Percentiles rank a stretch among this genome's conserved stretches.
Evolutionary conservation across 2,797 vertebrate species (phyloP).

Genomic region (Heteromormyrus szaboi): DNA sequence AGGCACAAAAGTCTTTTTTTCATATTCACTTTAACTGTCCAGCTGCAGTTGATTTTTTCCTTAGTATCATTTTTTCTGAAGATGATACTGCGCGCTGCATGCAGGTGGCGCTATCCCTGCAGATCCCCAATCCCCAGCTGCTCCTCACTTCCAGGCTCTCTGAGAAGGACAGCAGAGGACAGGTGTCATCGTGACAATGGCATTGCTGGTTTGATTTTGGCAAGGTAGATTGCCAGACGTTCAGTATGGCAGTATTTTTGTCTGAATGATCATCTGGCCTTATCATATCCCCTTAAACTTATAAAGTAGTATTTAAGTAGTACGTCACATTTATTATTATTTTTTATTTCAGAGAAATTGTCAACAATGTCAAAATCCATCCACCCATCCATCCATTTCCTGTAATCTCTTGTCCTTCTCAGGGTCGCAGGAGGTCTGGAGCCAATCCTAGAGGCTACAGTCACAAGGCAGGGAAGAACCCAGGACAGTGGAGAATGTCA

Average conservation of each 20-base stretch:
- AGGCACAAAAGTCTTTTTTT: background rate
- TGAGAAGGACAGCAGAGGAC: background rate
- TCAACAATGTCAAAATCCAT: background rate
- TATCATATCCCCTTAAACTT: background rate
- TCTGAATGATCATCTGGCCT: background rate
- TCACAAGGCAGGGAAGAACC: background rate
- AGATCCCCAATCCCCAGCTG: background rate
- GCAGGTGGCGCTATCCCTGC: too few relatives aligned
- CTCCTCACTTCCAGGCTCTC: background rate
- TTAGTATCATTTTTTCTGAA: background rate
- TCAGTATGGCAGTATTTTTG: slow-evolving; percentile 3
- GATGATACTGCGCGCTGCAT: background rate
- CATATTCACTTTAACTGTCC: background rate
- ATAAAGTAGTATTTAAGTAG: background rate
- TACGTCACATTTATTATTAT: background rate
- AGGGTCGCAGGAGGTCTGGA: background rate
- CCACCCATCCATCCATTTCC: background rate
- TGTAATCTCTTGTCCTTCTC: background rate
- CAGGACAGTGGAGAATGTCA: background rate
- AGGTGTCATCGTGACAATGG: background rate
- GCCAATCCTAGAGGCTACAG: background rate
- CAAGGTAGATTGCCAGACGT: background rate
- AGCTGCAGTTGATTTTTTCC: background rate
- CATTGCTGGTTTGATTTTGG: background rate
- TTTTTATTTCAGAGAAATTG: background rate